phyloP scores from a whole-genome alignment of 2,113 vertebrate species.

The Muntiacus reevesi region DNA sequence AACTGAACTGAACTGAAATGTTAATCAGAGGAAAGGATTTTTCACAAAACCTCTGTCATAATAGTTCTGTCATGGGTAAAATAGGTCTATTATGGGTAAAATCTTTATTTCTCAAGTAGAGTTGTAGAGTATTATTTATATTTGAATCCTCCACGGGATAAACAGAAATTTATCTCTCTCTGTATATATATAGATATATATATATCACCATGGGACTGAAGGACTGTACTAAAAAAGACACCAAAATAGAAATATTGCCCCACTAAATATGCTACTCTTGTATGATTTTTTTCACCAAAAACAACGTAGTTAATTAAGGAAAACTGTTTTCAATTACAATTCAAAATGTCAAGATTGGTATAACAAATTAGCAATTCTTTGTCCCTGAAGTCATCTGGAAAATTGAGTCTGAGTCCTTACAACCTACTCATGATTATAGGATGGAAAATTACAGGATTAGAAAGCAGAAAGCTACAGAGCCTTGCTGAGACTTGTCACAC shows the following conservation, averaged over 20 bases:
- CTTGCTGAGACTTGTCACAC: neutral
- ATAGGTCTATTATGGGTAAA: neutral
- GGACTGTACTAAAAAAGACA: neutral
- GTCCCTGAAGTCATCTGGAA: neutral
- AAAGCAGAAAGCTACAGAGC: neutral
- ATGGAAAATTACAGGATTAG: neutral
- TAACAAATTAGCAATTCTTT: neutral
- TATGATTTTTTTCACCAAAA: neutral
- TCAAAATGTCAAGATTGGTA: neutral
- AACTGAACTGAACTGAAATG: too few relatives aligned
- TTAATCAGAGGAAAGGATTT: neutral
- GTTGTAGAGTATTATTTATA: neutral
- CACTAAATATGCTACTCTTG: neutral
- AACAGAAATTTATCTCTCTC: neutral
- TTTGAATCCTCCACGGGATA: neutral
- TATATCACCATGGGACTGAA: neutral
- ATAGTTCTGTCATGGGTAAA: neutral
- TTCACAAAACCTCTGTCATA: neutral
- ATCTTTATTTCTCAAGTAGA: neutral
- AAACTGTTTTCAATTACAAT: neutral
- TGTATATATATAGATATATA: neutral
- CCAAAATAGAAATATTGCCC: neutral
- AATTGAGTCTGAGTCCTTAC: neutral
- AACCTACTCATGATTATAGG: neutral
- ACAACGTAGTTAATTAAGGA: neutral